Evolutionary conservation across 2,888 invertebrate genomes (phyloP), one percentile per base, ranked within the genome.

Genomic region (Trichopria drosophilae): DNA sequence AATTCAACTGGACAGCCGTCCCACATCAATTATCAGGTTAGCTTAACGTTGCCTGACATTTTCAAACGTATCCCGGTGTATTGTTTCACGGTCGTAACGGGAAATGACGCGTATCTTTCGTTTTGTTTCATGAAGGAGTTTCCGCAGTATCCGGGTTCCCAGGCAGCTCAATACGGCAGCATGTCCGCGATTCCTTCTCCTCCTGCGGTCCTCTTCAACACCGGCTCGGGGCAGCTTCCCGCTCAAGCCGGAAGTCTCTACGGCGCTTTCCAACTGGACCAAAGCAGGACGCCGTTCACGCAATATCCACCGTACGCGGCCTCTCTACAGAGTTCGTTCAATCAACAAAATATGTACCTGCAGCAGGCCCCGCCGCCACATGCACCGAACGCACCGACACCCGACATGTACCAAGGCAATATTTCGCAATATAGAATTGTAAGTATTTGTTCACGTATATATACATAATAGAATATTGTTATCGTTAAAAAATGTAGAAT

Each of bases 171-270:
- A 51, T 91, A 87, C 65, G 87, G 88, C 44, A 84, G 84, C 39
- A 85, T 92, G 71, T 86, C 91, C 15, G 88, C 91, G 20, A 90
- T 93, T 57, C 92, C 93, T 23, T 92, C 91, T 44, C 92, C 93
- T 13, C 87, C 88, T 16, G 87, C 89, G 10, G 87, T 91, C 45
- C 78, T 89, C 52, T 90, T 87, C 68, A 90, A 90, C 72, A 87
- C 90, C 22, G 85, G 89, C 34, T 75, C 76, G 3, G 83, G 83
- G 35, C 83, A 82, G 64, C 76, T 87, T 64, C 84, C 80, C 34
- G 83, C 85, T 57, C 56, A 89, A 86, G 71, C 75, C 10, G 85
- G 85, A 62, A 84, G 89, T 42, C 80, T 91, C 29, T 93, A 92
- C 74, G 90, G 89, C 63, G 84, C 92, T 61, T 93, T 93, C 81